These are phyloP conservation scores for Channallabes apus DNA, from an alignment of 2,797 vertebrate genomes.

Conservation along the genomic window DNA sequence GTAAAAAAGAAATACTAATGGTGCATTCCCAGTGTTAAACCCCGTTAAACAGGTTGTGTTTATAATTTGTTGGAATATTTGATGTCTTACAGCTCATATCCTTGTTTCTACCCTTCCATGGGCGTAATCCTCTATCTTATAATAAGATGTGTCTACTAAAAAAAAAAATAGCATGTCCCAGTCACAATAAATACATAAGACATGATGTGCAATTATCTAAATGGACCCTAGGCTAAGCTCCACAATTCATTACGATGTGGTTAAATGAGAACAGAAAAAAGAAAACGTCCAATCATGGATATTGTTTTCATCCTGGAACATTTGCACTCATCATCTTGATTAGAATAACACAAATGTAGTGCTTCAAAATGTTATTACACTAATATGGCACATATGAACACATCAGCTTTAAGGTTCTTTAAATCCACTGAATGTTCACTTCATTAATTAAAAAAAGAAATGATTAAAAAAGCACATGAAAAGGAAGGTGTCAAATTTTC, in stretches of 20 bases:
- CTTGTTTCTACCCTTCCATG: neutral
- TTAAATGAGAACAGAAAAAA: slow-evolving; percentile 25
- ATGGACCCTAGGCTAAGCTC: neutral
- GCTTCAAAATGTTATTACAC: neutral
- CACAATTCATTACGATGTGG: slow-evolving; percentile 13
- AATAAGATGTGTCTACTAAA: neutral
- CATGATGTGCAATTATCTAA: slow-evolving; percentile 19
- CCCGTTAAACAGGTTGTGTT: neutral
- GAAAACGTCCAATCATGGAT: slow-evolving; percentile 38
- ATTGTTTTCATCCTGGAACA: slow-evolving; percentile 10
- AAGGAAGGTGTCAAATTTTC: neutral
- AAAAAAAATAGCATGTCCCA: neutral
- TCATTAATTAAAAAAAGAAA: too few relatives aligned
- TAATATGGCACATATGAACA: neutral
- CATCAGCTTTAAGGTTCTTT: neutral
- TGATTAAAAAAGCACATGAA: too few relatives aligned
- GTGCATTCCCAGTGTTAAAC: neutral
- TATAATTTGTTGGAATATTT: neutral
- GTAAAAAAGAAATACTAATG: neutral
- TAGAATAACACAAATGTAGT: slow-evolving; percentile 6
- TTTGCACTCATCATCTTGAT: slow-evolving; percentile 38
- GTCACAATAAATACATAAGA: neutral
- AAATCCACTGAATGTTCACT: neutral
- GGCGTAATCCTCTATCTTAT: neutral
- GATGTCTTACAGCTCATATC: neutral